phyloP scores from a whole-genome alignment of 2,113 vertebrate genomes.

The Promerops cafer region DNA sequence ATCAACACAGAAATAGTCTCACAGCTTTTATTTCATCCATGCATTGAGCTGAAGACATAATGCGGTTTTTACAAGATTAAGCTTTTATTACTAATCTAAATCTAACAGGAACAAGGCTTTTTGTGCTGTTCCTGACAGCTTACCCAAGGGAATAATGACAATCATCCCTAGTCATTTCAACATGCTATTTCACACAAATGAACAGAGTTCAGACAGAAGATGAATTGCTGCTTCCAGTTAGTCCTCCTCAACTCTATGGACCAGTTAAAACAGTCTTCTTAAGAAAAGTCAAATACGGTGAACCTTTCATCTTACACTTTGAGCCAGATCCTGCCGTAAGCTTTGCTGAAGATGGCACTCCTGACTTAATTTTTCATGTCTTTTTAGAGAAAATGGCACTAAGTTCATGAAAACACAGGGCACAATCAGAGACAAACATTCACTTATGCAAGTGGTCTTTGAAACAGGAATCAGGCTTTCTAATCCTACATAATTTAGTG shows the following conservation, averaged over 20 bases:
- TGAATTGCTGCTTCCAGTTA: background rate
- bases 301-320: background rate
- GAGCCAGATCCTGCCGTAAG: background rate
- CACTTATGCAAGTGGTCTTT: background rate
- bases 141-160: background rate
- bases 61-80: background rate
- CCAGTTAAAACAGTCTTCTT: background rate
- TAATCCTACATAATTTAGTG: background rate
- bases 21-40: background rate
- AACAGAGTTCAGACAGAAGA: background rate
- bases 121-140: background rate
- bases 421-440: background rate
- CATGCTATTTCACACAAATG: background rate
- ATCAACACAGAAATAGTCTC: background rate
- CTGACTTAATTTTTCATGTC: background rate
- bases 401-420: background rate
- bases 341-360: background rate
- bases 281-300: background rate
- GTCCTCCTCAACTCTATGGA: background rate
- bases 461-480: background rate
- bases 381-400: background rate
- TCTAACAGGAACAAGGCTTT: background rate
- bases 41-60: background rate
- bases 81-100: background rate
- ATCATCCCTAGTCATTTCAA: background rate